Base-by-base conservation (phyloP, 2,113 vertebrate genomes). In the Anhinga anhinga region DNA sequence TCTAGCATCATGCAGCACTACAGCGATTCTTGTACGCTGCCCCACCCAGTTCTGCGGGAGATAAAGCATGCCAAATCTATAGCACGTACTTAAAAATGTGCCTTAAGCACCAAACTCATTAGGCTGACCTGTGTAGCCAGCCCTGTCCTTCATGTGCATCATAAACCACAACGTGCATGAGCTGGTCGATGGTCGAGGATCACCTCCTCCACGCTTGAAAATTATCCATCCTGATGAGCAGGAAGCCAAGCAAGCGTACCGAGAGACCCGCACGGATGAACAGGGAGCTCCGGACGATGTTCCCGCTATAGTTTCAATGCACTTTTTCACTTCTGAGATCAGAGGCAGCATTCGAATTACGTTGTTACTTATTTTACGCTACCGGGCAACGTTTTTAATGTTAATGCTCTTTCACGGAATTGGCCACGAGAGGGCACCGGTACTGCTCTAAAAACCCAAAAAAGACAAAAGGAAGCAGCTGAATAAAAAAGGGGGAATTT, bases 401-500 rank as follows among this genome's bases (percentile, higher is more conserved):
- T 27, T 40, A 21, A 29, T 10, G 8, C 38, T 86, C 45, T 56
- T 34, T 42, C 7, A 3, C 1, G 11, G 34, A 40, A 49, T 6
- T 20, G 36, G 67, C 93, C 97, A 94, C 62, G 15, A 70, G 93
- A 97, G 97, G 96, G 94, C 89, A 76, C 77, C 73, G 65, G 70
- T 16, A 45, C n/a, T 16, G 44, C 72, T 86, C 30, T 3, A 7
- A n/a, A 30, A 42, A 26, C 7, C 13, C 32, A 19, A 21, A 32
- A 15, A n/a, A 4, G 1, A 4, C 3, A 52, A 91, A 83, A 10
- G 3, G 6, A n/a, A 59, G 34, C 1, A n/a, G 34, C 19, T 34
- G 29, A 73, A 53, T 42, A 40, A 95, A 69, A 27, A 34, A 70
- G 27, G 0, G 19, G 15, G 34, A 65, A 44, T 61, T 85, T 44